A percentile compares a stretch with the other conserved stretches of the same genome.
Evolutionary conservation across 2,888 invertebrate genomes (phyloP).

Genomic region (Gastracanthus pulcherrimus): DNA sequence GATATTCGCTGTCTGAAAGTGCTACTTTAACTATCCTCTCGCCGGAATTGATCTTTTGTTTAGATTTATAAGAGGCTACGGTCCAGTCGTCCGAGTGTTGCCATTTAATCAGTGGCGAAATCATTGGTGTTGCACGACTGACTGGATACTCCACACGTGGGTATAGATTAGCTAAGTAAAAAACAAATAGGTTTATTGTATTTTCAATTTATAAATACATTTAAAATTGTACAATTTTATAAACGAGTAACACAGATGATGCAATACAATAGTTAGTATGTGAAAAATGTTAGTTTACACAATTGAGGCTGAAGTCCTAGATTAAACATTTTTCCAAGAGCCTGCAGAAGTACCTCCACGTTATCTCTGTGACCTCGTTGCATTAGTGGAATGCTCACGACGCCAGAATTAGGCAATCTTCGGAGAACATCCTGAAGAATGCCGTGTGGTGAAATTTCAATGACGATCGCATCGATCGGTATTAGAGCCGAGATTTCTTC

Average conservation of each 20-base stretch:
- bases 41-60: constrained; percentile 84
- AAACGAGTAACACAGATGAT: too few relatives aligned
- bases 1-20: constrained; percentile 83
- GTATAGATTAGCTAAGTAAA: constrained; percentile 83
- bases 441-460: constrained; percentile 95
- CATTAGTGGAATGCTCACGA: constrained; percentile 87
- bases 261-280: too few relatives aligned
- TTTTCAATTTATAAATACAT: too few relatives aligned
- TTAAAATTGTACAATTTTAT: too few relatives aligned
- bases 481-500: constrained; percentile 90
- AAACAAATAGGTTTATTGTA: neutral
- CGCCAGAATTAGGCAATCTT: constrained; percentile 84
- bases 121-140: constrained; percentile 90
- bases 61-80: constrained; percentile 84
- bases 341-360: constrained; percentile 81
- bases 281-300: neutral
- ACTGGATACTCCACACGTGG: constrained; percentile 89
- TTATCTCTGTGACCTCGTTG: constrained; percentile 85
- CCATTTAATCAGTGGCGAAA: constrained; percentile 92
- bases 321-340: constrained; percentile 86
- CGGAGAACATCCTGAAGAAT: constrained; percentile 92
- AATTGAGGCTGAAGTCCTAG: constrained; percentile 87
- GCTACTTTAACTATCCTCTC: constrained; percentile 82
- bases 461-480: constrained; percentile 88
- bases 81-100: constrained; percentile 89